Conservation (phyloP, 2,888 invertebrate genomes). For the Schizaphis graminum region DNA sequence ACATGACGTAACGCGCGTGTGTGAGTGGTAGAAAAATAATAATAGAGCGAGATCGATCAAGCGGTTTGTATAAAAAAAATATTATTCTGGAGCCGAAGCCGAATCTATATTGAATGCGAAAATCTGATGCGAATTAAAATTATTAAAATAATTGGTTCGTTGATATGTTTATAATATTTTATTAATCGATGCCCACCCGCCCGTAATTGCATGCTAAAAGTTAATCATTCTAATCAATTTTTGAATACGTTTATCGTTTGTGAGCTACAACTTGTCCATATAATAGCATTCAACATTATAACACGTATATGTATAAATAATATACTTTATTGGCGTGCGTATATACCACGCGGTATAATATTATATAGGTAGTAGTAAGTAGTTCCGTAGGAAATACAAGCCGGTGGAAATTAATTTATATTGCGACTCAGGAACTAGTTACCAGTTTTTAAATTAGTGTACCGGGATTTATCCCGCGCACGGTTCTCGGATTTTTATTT, state of each 20-base stretch:
- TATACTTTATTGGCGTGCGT: background rate
- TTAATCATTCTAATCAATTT: slow-evolving; percentile 22
- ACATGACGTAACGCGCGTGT: background rate
- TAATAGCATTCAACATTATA: background rate
- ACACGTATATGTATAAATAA: too few relatives aligned
- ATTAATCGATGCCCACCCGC: background rate
- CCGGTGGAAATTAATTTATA: slow-evolving; percentile 18
- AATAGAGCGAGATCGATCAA: background rate
- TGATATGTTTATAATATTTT: background rate
- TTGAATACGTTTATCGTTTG: background rate
- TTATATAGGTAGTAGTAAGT: background rate
- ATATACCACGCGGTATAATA: background rate
- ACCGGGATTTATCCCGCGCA: background rate
- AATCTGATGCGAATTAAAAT: background rate
- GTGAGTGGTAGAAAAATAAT: background rate
- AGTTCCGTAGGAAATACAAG: slow-evolving; percentile 27
- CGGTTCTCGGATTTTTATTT: background rate
- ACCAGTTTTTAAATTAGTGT: slow-evolving; percentile 15
- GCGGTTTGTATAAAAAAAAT: background rate
- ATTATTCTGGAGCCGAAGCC: background rate
- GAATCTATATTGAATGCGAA: background rate
- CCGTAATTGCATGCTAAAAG: background rate
- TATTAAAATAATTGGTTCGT: background rate
- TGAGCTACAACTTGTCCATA: background rate
- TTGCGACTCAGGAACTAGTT: background rate